Evolutionary conservation across 2,888 invertebrate species (phyloP), one percentile per base, ranked within the genome.

Genomic region (Copidosoma aretas): DNA sequence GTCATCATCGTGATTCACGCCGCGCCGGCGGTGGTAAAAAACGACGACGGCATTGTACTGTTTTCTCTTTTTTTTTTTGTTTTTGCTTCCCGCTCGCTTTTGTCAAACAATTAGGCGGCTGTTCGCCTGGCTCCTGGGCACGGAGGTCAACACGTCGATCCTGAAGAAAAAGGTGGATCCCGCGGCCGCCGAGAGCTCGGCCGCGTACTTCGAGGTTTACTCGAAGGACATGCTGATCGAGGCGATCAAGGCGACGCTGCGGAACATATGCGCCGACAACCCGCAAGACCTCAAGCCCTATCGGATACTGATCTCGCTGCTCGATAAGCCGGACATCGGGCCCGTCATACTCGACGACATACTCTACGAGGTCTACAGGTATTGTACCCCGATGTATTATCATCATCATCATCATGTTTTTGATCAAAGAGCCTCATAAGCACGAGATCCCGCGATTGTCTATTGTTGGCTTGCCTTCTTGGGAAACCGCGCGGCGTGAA

Each of bases 311-410:
- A 90, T 94, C 25, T 93, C 93, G 56, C 85, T 96, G 58, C 86
- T 96, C 70, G 95, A 96, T 81, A 93, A 94, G 82, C 91, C 92
- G 14, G 94, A 95, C 82, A 92, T 96, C 67, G 94, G 94, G 10
- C 89, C 90, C 52, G 88, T 89, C 5, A 91, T 94, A 71, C 83
- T 94, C 73, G 93, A 93, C 78, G 89, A 89, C 76, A 90, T 93
- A 70, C 86, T 94, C 41, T 89, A 91, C 76, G 91, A 94, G 79
- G 91, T 95, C 64, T 92, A 94, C 82, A 88, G 91, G 82, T 81
- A 73, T n/a, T n/a, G n/a, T 75, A 15, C 24, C 22, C 24, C 12
- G 8, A n/a, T n/a, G n/a, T n/a, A n/a, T n/a, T n/a, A n/a, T n/a
- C n/a, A n/a, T n/a, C n/a, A n/a, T n/a, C n/a, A n/a, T n/a, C n/a